Base-by-base conservation (phyloP, 1,140 invertebrate genomes). In the Drosophila sucinea region DNA sequence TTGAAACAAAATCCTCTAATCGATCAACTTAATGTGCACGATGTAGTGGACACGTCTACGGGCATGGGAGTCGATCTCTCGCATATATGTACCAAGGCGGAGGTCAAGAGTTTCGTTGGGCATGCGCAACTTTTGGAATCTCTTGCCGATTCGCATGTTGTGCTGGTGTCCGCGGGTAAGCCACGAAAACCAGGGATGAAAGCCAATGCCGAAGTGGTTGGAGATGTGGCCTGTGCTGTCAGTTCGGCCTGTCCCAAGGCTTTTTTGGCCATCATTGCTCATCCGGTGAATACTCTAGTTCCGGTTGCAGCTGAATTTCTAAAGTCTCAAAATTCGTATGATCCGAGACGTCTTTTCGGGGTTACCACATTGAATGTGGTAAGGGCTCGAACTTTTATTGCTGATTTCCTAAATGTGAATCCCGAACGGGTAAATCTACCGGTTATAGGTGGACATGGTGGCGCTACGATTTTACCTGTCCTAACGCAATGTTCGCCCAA, bases 271-370 rank as follows among this genome's bases (percentile, higher is more conserved):
- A 98, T 99, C 84, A 99, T 99, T 90, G 97, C 98, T 1, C 99
- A 99, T 93, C 98, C 98, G 0, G 97, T 99, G 6, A 99, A 99
- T 93, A 98, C 97, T 40, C 98, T 98, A 66, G 98, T 99, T n/a
- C 98, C 98, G 0, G 98, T 99, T 83, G 98, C 97, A 8, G 95
- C 96, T 29, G 98, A 99, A 93, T 95, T 99, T 4, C 93, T 98
- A 70, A 98, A 98, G 92, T 97, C 97, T 91, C 92, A 93, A 70
- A 96, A 96, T 65, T 95, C 96, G 41, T 98, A 96, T 89, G 97
- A 99, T 92, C 96, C 97, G 0, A 96, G 95, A 8, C 95, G 96
- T 75, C 94, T 99, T 23, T 98, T 99, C 91, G 98, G 98, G 69
- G 97, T 99, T 0, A 98, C 98, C 6, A 98, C 98, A 8, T 93